A percentile compares a stretch with the other conserved stretches of the same genome.
These are phyloP conservation scores for Syndactyla subalaris DNA, from an alignment of 2,797 vertebrate species.

Conservation along the genomic window DNA sequence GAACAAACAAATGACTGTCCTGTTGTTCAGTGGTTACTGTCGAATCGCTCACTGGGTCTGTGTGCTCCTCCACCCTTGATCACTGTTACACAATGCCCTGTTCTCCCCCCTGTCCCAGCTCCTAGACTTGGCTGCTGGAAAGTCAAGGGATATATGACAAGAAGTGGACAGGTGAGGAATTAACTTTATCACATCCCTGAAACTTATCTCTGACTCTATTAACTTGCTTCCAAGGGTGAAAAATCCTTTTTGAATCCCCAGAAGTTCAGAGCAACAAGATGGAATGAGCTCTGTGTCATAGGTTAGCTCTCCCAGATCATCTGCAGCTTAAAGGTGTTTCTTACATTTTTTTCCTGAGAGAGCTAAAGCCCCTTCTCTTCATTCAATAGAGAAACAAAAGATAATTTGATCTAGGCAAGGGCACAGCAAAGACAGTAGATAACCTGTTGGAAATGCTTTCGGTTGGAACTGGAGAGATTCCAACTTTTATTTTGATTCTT, in stretches of 20 bases:
- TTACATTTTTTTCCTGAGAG: not conserved
- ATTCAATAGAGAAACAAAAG: not conserved
- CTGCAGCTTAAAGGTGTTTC: slow-evolving; percentile 26
- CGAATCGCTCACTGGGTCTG: not conserved
- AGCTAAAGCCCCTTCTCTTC: not conserved
- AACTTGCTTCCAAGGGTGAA: slow-evolving; percentile 8
- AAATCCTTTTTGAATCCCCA: slow-evolving; percentile 25
- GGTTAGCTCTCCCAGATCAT: slow-evolving; percentile 15
- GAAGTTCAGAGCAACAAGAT: not conserved
- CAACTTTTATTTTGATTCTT: not conserved
- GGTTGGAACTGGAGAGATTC: not conserved
- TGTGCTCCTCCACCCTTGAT: not conserved
- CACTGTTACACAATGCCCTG: not conserved
- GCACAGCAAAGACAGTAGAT: not conserved
- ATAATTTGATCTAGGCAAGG: slow-evolving; percentile 15
- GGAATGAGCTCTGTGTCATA: not conserved
- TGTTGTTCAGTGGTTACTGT: not conserved
- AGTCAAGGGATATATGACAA: not conserved
- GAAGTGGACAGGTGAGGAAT: not conserved
- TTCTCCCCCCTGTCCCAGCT: not conserved
- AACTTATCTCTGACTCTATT: slow-evolving; percentile 26
- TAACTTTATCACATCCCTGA: not conserved
- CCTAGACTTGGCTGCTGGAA: not conserved
- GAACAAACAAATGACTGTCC: not conserved
- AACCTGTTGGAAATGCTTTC: slow-evolving; percentile 1